A percentile compares a stretch with the other conserved stretches of the same genome.
phyloP scores from a whole-genome alignment of 2,113 vertebrate genomes.

The Spilogale gracilis region DNA sequence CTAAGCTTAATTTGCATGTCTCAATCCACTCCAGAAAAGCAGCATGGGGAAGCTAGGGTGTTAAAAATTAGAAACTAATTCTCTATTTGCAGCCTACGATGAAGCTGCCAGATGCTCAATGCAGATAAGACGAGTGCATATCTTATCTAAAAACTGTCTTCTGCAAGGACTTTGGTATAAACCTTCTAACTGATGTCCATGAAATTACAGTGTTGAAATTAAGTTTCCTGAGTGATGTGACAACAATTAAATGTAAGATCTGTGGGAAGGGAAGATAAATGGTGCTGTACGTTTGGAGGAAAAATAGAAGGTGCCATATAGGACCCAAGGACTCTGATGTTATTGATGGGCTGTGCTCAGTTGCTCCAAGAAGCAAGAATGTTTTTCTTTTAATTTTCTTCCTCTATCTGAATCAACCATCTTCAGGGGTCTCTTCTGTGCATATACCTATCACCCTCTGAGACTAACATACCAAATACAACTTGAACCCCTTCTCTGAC shows the following conservation, averaged over 20 bases:
- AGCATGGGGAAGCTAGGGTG: slow-evolving; percentile 62
- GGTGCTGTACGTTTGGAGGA: slow-evolving; percentile 1
- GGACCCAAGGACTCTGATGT: background rate
- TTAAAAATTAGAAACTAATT: slow-evolving; percentile 68
- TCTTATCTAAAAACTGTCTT: slow-evolving; percentile 76
- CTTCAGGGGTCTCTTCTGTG: slow-evolving; percentile 15
- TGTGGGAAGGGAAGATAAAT: slow-evolving; percentile 38
- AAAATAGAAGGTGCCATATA: slow-evolving; percentile 45
- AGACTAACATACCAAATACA: slow-evolving; percentile 27
- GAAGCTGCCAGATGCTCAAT: slow-evolving; percentile 56
- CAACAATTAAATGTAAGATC: slow-evolving; percentile 60
- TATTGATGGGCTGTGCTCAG: slow-evolving; percentile 33
- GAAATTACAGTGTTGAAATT: slow-evolving; percentile 78
- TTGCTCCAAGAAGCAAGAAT: slow-evolving; percentile 34
- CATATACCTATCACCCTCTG: background rate
- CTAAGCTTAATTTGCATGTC: slow-evolving; percentile 64
- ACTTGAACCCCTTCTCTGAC: background rate
- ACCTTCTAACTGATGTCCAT: slow-evolving; percentile 69
- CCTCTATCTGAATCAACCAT: background rate
- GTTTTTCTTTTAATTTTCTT: slow-evolving; percentile 24
- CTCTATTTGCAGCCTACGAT: slow-evolving; percentile 49
- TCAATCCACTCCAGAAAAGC: slow-evolving; percentile 54
- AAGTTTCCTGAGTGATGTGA: slow-evolving; percentile 63
- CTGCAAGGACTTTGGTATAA: slow-evolving; percentile 81
- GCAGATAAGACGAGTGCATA: slow-evolving; percentile 37